Evolutionary conservation across 2,888 invertebrate species (phyloP), one percentile per base, ranked within the genome.

Genomic region (Trilocha varians): DNA sequence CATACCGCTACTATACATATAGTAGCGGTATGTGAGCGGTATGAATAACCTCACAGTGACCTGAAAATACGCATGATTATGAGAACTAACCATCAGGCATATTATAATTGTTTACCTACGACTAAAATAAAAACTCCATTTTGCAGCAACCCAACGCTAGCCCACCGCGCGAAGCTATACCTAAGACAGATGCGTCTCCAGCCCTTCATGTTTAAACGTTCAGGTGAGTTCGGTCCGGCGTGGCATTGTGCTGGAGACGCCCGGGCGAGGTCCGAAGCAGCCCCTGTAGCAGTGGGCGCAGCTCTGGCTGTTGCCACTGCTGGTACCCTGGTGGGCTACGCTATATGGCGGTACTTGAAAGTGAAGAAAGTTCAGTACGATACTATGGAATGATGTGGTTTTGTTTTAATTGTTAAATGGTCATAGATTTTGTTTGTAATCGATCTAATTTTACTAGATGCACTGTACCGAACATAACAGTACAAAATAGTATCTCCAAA

Each of bases 281-380:
- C 96, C 89, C 95, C 34, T 90, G 96, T 34, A 39, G 82, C 55
- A 0, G 73, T 74, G 0, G 95, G 95, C 1, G 93, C 94, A 1
- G 93, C 94, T 0, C 72, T 96, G 18, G 95, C 96, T 0, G 88
- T 94, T 17, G 93, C 93, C 2, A 93, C 95, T 0, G 87, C 96
- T 0, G 87, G 91, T 13, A 96, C 94, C 0, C 88, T 97, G 15
- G 89, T 93, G 2, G 95, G 94, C 0, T 97, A 97, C 64, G 95
- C 94, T 0, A 89, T 93, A 46, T 94, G 90, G 86, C 91, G 95
- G 58, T 94, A 96, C 66, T 89, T 95, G 69, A 94, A 95, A 74
- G 90, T 95, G 38, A 95, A 95, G 83, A 95, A 95, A 74, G 94
- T 96, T 2, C 94, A 96, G 64, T 96, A 96, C 66, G 95, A 95